Evolutionary conservation across 2,797 vertebrate species (phyloP).

Genomic region (Orientallactaga sibirica): DNA sequence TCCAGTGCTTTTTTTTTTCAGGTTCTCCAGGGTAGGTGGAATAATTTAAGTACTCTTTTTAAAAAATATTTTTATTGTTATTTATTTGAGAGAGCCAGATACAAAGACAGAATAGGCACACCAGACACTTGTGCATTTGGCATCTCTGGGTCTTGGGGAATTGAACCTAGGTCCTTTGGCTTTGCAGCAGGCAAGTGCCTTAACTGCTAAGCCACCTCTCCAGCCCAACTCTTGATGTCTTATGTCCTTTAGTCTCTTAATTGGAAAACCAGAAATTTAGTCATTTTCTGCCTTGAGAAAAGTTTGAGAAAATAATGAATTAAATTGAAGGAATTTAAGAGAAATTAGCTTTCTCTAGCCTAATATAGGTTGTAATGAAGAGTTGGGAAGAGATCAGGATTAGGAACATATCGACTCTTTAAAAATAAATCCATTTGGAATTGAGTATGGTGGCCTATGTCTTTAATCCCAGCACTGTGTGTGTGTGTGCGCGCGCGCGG

Average conservation of each 20-base stretch:
- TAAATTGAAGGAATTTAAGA: slow-evolving; percentile 39
- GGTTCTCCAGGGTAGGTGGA: slow-evolving; percentile 12
- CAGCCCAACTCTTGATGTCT: neutral
- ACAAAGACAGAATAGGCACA: no score
- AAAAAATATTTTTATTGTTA: no score
- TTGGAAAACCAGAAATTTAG: slow-evolving; percentile 59
- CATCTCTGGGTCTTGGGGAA: no score
- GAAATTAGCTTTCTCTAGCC: neutral
- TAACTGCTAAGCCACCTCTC: no score
- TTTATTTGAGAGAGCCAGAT: no score
- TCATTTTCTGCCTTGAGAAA: slow-evolving; percentile 31
- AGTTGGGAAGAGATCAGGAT: neutral
- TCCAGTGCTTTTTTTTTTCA: neutral
- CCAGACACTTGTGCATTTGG: no score
- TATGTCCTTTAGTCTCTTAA: slow-evolving; percentile 6
- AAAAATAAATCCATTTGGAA: neutral
- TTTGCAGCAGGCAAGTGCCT: no score
- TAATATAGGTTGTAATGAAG: neutral
- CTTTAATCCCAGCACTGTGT: no score
- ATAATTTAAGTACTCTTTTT: no score
- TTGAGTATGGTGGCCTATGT: no score
- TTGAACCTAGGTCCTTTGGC: no score
- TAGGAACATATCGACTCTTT: slow-evolving; percentile 17
- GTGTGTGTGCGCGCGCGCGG: no score
- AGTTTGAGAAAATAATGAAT: neutral